Percentiles rank a stretch among this genome's conserved stretches.
Conservation (phyloP, 2,113 vertebrate species). For the Brachypodius melanocephalos region DNA sequence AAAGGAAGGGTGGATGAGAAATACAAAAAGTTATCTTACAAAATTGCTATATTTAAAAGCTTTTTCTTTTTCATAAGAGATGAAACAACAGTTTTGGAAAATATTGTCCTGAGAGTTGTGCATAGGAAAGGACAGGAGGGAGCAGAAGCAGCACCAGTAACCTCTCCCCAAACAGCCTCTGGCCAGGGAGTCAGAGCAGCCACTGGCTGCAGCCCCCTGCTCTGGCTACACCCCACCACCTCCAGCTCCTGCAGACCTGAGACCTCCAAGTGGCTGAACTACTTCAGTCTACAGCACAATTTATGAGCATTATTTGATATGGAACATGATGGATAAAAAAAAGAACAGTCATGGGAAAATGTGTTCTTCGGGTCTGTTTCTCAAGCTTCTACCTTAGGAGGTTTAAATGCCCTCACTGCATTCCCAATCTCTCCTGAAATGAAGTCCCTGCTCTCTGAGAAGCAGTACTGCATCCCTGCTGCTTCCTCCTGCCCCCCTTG, state of each 20-base stretch:
- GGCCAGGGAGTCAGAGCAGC: background rate
- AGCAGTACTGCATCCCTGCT: background rate
- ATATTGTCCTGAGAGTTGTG: background rate
- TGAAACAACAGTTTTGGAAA: background rate
- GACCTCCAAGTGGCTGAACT: rapidly evolving
- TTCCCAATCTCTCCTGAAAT: background rate
- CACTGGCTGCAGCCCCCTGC: background rate
- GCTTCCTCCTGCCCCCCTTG: background rate
- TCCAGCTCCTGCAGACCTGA: rapidly evolving
- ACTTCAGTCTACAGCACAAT: background rate
- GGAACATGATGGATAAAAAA: background rate
- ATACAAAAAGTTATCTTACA: rapidly evolving
- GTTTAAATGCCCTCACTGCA: background rate
- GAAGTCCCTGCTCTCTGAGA: background rate
- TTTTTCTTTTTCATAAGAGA: background rate
- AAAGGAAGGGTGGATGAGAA: background rate
- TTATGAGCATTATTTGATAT: background rate
- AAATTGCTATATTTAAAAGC: background rate
- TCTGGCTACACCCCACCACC: rapidly evolving
- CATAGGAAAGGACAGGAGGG: background rate
- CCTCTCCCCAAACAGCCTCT: background rate
- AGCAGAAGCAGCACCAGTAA: background rate
- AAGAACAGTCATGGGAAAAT: background rate
- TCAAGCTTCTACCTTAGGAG: background rate
- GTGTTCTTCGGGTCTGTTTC: background rate